These are phyloP conservation scores for Calephelis perditalis DNA, from an alignment of 2,888 invertebrate genomes.

Conservation along the genomic window DNA sequence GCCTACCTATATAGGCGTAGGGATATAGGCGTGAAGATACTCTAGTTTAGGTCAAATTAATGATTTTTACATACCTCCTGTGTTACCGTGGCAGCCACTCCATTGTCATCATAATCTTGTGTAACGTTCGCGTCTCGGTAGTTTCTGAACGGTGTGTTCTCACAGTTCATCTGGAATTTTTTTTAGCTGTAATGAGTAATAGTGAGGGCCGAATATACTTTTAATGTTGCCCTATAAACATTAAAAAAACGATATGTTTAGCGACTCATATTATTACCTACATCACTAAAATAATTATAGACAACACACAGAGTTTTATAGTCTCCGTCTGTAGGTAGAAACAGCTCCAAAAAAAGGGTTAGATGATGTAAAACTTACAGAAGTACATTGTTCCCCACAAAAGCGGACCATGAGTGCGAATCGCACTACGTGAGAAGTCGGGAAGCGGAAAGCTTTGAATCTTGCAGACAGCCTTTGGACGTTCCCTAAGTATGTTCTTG, in stretches of 20 bases:
- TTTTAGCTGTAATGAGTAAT: too few relatives aligned
- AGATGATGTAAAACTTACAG: slow-evolving; percentile 51
- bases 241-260: too few relatives aligned
- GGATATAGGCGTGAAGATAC: too few relatives aligned
- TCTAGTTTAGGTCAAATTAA: too few relatives aligned
- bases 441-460: slow-evolving; percentile 93
- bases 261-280: too few relatives aligned
- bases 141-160: slow-evolving; percentile 35
- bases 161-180: slow-evolving; percentile 42
- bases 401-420: slow-evolving; percentile 91
- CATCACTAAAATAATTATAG: too few relatives aligned
- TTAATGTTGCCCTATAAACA: too few relatives aligned
- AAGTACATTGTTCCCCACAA: slow-evolving; percentile 83
- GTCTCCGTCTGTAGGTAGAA: too few relatives aligned
- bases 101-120: slow-evolving; percentile 35
- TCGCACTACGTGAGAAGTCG: slow-evolving; percentile 87
- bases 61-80: slow-evolving; percentile 27
- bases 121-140: slow-evolving; percentile 48
- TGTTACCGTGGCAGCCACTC: slow-evolving; percentile 36
- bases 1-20: too few relatives aligned
- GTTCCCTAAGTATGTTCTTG: slow-evolving; percentile 45
- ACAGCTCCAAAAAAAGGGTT: too few relatives aligned
- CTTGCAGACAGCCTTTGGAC: slow-evolving; percentile 75
- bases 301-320: too few relatives aligned
- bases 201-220: too few relatives aligned